Conservation (phyloP, 2,888 invertebrate genomes). For the Phania funesta region DNA sequence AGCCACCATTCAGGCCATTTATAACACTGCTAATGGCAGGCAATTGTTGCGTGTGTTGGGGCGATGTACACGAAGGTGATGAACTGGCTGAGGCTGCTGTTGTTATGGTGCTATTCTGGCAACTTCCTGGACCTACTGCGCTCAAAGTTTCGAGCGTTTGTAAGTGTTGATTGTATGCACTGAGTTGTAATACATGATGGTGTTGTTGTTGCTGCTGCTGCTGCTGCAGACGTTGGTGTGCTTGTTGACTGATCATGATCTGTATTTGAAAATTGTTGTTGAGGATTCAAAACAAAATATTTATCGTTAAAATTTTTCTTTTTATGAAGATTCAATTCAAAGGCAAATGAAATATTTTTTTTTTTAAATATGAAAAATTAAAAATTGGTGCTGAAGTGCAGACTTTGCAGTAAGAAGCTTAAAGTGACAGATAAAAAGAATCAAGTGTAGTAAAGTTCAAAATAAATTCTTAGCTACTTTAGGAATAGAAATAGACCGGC, state of each 20-base stretch:
- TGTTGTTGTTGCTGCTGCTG: conserved; percentile 70
- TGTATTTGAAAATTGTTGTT: conserved; percentile 68
- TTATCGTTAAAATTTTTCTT: conserved; percentile 44
- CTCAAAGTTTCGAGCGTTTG: conserved; percentile 47
- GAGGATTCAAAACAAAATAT: conserved; percentile 44
- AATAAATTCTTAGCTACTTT: too few relatives aligned
- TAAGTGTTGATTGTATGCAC: conserved; percentile 62
- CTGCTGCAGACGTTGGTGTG: conserved; percentile 63
- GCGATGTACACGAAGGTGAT: conserved; percentile 77
- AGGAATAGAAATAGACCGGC: too few relatives aligned
- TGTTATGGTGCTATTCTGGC: conserved; percentile 73
- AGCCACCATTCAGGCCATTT: conserved; percentile 55
- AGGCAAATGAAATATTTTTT: not conserved
- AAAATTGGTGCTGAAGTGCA: conserved; percentile 41
- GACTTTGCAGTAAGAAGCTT: not conserved
- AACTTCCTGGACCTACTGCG: conserved; percentile 69
- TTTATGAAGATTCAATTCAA: not conserved
- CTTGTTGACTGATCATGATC: conserved; percentile 76
- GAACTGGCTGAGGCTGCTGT: conserved; percentile 73
- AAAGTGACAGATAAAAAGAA: not conserved
- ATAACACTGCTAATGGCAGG: conserved; percentile 69
- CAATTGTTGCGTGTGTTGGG: conserved; percentile 69
- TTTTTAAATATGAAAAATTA: not conserved
- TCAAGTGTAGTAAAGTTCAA: not conserved
- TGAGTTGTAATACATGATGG: conserved; percentile 71